A percentile compares a stretch with the other conserved stretches of the same genome.
These are phyloP conservation scores for Palythoa caribaeorum DNA, from an alignment of 92 coral and sea anemone genomes.

Conservation along the genomic window DNA sequence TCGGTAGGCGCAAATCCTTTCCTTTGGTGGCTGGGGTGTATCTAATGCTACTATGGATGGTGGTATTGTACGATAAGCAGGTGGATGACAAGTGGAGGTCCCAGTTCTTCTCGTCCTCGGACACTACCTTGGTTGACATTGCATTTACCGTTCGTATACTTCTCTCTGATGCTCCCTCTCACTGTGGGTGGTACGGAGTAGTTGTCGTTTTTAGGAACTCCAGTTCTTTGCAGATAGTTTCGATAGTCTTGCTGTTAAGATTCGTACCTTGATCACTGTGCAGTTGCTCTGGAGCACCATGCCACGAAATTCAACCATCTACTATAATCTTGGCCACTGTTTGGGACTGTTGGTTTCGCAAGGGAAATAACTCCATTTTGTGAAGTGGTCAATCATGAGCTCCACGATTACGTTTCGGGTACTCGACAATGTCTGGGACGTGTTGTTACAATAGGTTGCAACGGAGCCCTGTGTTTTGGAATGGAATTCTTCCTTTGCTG, in stretches of 20 bases:
- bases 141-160: background rate
- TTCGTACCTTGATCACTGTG: constrained; percentile 25
- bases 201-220: constrained; percentile 36
- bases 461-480: background rate
- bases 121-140: constrained; percentile 51
- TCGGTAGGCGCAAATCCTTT: constrained; percentile 26
- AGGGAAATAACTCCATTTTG: constrained; percentile 14
- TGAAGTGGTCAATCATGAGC: background rate
- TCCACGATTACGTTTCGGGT: constrained; percentile 13
- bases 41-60: constrained; percentile 49
- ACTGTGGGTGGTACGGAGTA: constrained; percentile 47
- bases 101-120: constrained; percentile 21
- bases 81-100: too few relatives aligned
- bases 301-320: constrained; percentile 51
- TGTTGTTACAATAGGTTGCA: constrained; percentile 4
- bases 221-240: constrained; percentile 35
- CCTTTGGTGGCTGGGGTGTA: constrained; percentile 44
- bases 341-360: constrained; percentile 36
- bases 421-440: constrained; percentile 32
- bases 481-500: constrained; percentile 56
- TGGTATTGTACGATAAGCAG: background rate
- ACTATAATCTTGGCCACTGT: constrained; percentile 28
- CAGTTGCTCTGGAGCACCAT: too few relatives aligned
- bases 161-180: constrained; percentile 50
- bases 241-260: constrained; percentile 13